Percentiles rank a stretch among this genome's conserved stretches.
These are phyloP conservation scores for Ctenopoma kingsleyae DNA, from an alignment of 2,797 vertebrate species.

Conservation along the genomic window DNA sequence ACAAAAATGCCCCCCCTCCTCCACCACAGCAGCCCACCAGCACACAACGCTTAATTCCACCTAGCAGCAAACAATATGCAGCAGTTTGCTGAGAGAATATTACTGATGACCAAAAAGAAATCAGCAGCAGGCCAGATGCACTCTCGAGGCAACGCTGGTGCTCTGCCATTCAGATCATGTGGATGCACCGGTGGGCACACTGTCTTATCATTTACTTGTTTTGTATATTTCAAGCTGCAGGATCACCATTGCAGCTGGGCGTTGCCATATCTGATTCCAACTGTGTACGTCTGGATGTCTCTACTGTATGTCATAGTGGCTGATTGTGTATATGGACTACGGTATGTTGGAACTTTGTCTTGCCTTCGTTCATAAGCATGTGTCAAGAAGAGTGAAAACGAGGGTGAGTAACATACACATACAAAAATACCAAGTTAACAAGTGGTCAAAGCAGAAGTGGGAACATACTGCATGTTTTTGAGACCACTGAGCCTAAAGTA, in stretches of 20 bases:
- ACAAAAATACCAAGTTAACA: conserved; percentile 14
- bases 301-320: conserved; percentile 18
- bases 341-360: conserved; percentile 7
- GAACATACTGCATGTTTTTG: background rate
- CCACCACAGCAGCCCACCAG: conserved; percentile 68
- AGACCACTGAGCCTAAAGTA: conserved; percentile 14
- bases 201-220: background rate
- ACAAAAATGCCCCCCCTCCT: conserved; percentile 68
- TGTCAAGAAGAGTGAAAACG: conserved; percentile 23
- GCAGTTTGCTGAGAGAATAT: conserved; percentile 78
- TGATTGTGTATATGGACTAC: conserved; percentile 23
- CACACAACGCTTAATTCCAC: conserved; percentile 82
- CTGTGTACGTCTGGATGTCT: conserved; percentile 21
- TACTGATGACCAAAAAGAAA: conserved; percentile 77
- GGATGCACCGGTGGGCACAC: conserved; percentile 7
- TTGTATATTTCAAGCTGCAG: conserved; percentile 1
- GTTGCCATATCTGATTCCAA: conserved; percentile 33
- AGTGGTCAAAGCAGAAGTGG: background rate
- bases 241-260: conserved; percentile 14
- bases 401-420: background rate
- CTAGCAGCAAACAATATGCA: conserved; percentile 80
- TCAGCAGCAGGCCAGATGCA: conserved; percentile 42
- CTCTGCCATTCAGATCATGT: conserved; percentile 13
- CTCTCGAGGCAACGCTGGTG: conserved; percentile 11
- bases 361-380: conserved; percentile 27